Evolutionary conservation across 2,113 vertebrate species (phyloP).

Genomic region (Riparia riparia): DNA sequence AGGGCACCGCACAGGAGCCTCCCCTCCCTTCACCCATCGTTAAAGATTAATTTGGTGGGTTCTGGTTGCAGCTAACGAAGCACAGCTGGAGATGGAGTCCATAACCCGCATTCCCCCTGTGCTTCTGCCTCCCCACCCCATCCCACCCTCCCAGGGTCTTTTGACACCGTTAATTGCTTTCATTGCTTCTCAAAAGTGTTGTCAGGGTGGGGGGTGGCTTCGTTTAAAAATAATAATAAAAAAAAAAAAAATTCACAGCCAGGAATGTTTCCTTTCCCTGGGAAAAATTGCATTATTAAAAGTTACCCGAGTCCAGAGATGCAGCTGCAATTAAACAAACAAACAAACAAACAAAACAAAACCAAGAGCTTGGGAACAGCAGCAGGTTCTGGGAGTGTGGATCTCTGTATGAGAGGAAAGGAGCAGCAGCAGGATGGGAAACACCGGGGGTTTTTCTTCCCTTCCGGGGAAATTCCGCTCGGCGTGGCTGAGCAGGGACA

Average conservation of each 20-base stretch:
- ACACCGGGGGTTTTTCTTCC: background rate
- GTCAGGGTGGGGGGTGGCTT: background rate
- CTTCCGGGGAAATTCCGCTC: background rate
- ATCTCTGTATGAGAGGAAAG: background rate
- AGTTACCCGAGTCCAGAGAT: background rate
- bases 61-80: background rate
- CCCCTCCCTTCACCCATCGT: background rate
- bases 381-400: background rate
- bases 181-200: background rate
- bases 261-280: background rate
- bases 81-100: background rate
- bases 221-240: background rate
- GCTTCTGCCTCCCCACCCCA: background rate
- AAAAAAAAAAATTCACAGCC: background rate
- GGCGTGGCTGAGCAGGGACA: background rate
- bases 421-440: background rate
- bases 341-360: no score
- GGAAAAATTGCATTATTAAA: background rate
- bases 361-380: background rate
- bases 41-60: background rate
- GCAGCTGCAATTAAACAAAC: background rate
- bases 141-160: background rate
- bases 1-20: background rate
- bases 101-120: background rate
- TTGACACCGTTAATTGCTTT: background rate